These are phyloP conservation scores for Paradoxurus hermaphroditus DNA, from an alignment of 2,113 vertebrate species.

Conservation along the genomic window DNA sequence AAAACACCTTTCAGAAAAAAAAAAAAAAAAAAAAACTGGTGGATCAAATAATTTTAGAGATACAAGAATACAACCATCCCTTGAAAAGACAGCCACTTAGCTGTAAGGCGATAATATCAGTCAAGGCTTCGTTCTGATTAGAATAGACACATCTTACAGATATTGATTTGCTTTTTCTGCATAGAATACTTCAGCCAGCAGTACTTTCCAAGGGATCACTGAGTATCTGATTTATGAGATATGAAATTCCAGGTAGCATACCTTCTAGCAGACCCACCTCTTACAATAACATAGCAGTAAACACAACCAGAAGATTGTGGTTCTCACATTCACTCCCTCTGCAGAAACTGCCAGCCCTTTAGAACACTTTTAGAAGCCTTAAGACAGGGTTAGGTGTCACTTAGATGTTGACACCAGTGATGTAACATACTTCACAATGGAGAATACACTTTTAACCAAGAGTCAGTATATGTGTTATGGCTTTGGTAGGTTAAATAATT, in stretches of 20 bases:
- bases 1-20: not conserved
- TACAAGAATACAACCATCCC: not conserved
- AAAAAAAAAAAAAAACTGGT: not conserved
- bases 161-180: not conserved
- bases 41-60: not conserved
- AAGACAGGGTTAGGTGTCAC: not conserved
- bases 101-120: not conserved
- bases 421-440: not conserved
- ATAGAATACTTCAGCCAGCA: not conserved
- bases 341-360: not conserved
- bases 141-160: not conserved
- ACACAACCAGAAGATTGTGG: not conserved
- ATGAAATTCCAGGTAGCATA: not conserved
- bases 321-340: not conserved
- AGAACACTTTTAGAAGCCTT: not conserved
- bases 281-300: not conserved
- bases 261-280: not conserved
- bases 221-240: not conserved
- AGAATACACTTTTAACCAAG: not conserved
- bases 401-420: not conserved
- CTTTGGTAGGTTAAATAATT: not conserved
- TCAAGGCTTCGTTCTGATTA: not conserved
- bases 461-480: not conserved
- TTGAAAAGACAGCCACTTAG: not conserved
- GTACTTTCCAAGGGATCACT: not conserved